Conservation (phyloP, 2,888 invertebrate genomes). For the Abscondita cerata region DNA sequence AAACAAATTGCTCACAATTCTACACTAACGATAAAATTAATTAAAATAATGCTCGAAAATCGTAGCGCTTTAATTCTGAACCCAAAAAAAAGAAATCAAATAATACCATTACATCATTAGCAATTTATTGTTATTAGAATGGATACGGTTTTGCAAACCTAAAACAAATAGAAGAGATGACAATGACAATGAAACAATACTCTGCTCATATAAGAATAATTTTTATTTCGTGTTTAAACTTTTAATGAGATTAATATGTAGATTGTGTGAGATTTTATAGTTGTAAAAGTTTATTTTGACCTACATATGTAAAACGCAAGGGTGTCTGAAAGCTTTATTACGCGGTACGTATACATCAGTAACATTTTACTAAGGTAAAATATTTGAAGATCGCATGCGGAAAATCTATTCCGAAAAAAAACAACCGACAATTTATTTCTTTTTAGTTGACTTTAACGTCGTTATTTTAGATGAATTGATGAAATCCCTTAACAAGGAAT, state of each 20-base stretch:
- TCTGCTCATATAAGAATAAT: neutral
- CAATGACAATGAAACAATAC: conserved; percentile 18
- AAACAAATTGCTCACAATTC: too few relatives aligned
- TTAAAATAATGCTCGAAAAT: too few relatives aligned
- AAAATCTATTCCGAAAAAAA: conserved; percentile 10
- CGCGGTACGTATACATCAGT: conserved; percentile 9
- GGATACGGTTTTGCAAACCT: too few relatives aligned
- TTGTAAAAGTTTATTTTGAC: conserved; percentile 8
- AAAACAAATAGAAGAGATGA: conserved; percentile 22
- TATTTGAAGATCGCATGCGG: conserved; percentile 20
- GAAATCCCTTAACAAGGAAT: neutral
- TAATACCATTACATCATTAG: too few relatives aligned
- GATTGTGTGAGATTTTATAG: conserved; percentile 5
- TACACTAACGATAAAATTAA: too few relatives aligned
- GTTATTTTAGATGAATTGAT: conserved; percentile 16
- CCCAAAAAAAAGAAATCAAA: too few relatives aligned
- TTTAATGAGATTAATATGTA: conserved; percentile 13
- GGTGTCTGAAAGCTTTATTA: conserved; percentile 2
- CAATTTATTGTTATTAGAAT: too few relatives aligned
- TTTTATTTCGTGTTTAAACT: conserved; percentile 19
- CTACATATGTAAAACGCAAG: conserved; percentile 17
- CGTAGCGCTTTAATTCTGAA: too few relatives aligned
- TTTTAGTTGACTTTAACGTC: conserved; percentile 12
- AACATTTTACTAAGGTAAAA: conserved; percentile 16
- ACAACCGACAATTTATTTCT: conserved; percentile 13